These are phyloP conservation scores for Spinus olivaceus DNA, from an alignment of 2,797 vertebrate genomes.

Conservation along the genomic window DNA sequence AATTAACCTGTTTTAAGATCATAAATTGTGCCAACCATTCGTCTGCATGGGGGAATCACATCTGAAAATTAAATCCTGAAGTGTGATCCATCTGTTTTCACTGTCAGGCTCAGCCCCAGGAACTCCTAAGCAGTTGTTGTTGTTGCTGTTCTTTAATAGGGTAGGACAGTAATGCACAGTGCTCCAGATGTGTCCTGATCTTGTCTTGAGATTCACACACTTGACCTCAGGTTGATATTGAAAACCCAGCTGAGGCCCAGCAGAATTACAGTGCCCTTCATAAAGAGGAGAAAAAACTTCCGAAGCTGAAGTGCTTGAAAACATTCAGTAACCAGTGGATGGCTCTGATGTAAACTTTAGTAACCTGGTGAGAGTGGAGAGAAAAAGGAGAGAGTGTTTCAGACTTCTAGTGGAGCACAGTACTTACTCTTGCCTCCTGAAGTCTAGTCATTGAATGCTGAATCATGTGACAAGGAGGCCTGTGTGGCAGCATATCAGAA, in stretches of 20 bases:
- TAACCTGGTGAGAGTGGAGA: background rate
- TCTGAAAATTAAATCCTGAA: constrained; percentile 59
- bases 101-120: constrained; percentile 42
- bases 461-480: background rate
- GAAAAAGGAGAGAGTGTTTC: background rate
- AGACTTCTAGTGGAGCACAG: background rate
- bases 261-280: background rate
- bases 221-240: constrained; percentile 21
- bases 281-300: background rate
- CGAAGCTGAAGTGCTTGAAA: background rate
- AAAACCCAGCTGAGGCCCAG: constrained; percentile 9
- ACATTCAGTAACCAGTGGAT: background rate
- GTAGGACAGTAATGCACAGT: constrained; percentile 39
- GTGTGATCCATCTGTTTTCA: constrained; percentile 43
- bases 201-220: constrained; percentile 17
- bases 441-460: constrained; percentile 2
- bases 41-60: constrained; percentile 38
- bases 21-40: constrained; percentile 15
- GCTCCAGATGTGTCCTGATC: constrained; percentile 40
- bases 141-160: constrained; percentile 37
- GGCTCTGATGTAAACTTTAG: background rate
- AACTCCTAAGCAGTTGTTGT: constrained; percentile 56
- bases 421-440: constrained; percentile 8
- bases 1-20: constrained; percentile 23
- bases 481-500: constrained; percentile 22